Conservation (phyloP, 1,140 invertebrate genomes). For the Reticulitermes speratus region DNA sequence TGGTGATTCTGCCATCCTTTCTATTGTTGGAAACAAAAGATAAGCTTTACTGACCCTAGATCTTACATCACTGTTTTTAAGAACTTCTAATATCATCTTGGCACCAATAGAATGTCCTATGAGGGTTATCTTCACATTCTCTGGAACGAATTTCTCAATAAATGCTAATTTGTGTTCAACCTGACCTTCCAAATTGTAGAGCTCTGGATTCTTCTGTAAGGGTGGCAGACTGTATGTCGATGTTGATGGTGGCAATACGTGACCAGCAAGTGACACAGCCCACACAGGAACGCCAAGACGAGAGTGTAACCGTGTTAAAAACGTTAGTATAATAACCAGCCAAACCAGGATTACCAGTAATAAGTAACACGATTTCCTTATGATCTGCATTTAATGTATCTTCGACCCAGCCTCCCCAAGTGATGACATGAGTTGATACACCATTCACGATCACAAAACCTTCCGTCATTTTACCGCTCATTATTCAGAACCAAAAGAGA, state of each 20-base stretch:
- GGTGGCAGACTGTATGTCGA: conserved; percentile 44
- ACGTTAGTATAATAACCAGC: conserved; percentile 70
- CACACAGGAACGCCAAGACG: conserved; percentile 64
- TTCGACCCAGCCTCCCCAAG: conserved; percentile 67
- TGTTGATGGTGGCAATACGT: conserved; percentile 43
- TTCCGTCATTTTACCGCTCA: conserved; percentile 48
- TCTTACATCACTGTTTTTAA: conserved; percentile 57
- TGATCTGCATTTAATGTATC: conserved; percentile 51
- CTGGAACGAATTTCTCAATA: conserved; percentile 68
- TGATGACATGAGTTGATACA: conserved; percentile 65
- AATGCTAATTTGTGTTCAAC: conserved; percentile 79
- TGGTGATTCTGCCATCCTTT: conserved; percentile 68
- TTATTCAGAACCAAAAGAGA: not conserved
- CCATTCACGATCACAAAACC: conserved; percentile 59
- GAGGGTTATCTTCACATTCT: conserved; percentile 65
- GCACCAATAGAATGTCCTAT: conserved; percentile 84
- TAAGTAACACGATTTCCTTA: conserved; percentile 56
- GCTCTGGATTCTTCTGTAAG: conserved; percentile 52
- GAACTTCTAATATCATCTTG: conserved; percentile 73
- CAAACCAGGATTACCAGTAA: conserved; percentile 69
- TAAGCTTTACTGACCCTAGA: conserved; percentile 57
- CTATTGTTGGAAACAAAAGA: conserved; percentile 80
- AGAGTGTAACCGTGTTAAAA: conserved; percentile 61
- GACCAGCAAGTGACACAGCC: conserved; percentile 71
- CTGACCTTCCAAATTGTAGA: conserved; percentile 72